These are phyloP conservation scores for Masnerella sp. DNA, from an alignment of 2,888 invertebrate genomes.

Conservation along the genomic window DNA sequence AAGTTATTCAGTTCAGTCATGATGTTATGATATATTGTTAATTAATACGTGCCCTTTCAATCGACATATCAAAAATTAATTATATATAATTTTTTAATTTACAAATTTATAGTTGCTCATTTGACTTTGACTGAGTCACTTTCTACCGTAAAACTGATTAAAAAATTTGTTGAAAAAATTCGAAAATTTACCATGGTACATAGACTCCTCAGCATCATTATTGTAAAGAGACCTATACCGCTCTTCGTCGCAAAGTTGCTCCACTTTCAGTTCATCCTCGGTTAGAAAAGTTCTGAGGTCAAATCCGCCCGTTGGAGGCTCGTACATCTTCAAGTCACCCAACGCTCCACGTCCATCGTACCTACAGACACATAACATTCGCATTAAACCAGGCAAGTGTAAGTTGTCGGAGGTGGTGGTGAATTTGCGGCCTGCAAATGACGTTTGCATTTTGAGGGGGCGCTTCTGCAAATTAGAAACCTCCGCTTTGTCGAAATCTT, in stretches of 20 bases:
- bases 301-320: slow-evolving; percentile 87
- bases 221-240: slow-evolving; percentile 92
- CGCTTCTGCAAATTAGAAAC: too few relatives aligned
- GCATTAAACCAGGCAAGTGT: slow-evolving; percentile 63
- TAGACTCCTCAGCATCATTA: slow-evolving; percentile 91
- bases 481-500: too few relatives aligned
- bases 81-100: too few relatives aligned
- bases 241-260: slow-evolving; percentile 96
- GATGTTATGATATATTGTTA: too few relatives aligned
- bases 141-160: too few relatives aligned
- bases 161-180: slow-evolving; percentile 25
- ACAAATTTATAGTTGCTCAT: too few relatives aligned
- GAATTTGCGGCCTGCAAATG: too few relatives aligned
- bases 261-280: slow-evolving; percentile 87
- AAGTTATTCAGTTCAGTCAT: too few relatives aligned
- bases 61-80: too few relatives aligned
- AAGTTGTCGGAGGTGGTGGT: too few relatives aligned
- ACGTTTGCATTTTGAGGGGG: slow-evolving; percentile 22
- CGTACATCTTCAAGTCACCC: slow-evolving; percentile 88
- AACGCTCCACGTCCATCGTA: slow-evolving; percentile 97
- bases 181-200: slow-evolving; percentile 88
- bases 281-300: slow-evolving; percentile 83
- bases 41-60: too few relatives aligned
- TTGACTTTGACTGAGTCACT: too few relatives aligned
- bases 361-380: slow-evolving; percentile 80